phyloP scores from a whole-genome alignment of 1,140 invertebrate species.

The Calephelis virginiensis region DNA sequence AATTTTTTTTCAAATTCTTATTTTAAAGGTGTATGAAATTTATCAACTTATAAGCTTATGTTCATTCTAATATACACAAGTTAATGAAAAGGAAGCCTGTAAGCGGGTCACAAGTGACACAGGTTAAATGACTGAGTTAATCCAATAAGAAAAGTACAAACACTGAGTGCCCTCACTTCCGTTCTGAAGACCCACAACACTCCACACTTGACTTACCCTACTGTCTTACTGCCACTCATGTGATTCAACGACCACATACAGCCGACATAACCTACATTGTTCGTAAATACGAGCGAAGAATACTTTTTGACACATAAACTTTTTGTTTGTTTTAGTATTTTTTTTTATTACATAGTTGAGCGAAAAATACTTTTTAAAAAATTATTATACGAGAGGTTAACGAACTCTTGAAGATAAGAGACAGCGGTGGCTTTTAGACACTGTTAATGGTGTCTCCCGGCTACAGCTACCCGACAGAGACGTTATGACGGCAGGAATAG shows the following conservation, averaged over 20 bases:
- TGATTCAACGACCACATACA: constrained; percentile 41
- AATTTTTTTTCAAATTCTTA: neutral
- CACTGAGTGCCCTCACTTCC: constrained; percentile 70
- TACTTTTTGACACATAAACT: neutral
- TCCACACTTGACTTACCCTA: constrained; percentile 63
- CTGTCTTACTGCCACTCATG: constrained; percentile 68
- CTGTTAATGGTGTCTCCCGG: too few species aligned
- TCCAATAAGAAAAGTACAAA: constrained; percentile 77
- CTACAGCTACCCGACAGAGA: too few species aligned
- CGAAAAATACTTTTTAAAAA: neutral
- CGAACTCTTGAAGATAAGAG: too few species aligned
- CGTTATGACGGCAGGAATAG: too few species aligned
- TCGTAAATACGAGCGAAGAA: neutral
- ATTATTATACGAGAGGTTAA: too few species aligned
- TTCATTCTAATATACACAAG: constrained; percentile 31
- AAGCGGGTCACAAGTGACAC: constrained; percentile 70
- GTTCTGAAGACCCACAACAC: constrained; percentile 67
- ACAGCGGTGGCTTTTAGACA: too few species aligned
- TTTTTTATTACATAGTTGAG: too few species aligned
- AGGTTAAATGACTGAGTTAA: constrained; percentile 75
- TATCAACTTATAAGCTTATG: constrained; percentile 26
- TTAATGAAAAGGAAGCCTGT: constrained; percentile 70
- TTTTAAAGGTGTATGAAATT: neutral
- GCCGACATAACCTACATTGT: constrained; percentile 30
- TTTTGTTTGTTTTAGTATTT: too few species aligned